A percentile compares a stretch with the other conserved stretches of the same genome.
These are phyloP conservation scores for Cerceris ruficornis DNA, from an alignment of 2,888 invertebrate species.

Conservation along the genomic window DNA sequence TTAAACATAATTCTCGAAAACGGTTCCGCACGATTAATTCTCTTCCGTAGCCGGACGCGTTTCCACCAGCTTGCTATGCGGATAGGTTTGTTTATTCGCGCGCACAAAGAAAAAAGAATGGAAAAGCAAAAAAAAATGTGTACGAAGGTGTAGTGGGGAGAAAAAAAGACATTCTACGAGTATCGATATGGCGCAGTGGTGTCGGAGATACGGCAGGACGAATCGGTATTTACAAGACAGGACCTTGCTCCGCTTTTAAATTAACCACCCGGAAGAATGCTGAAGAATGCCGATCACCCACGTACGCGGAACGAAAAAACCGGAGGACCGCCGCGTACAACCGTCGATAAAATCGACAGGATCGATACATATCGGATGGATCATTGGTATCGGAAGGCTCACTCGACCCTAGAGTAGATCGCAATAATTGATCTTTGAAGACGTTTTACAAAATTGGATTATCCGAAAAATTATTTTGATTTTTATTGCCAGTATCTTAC, in stretches of 20 bases:
- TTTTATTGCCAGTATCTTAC: too few relatives aligned
- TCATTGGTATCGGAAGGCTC: not conserved
- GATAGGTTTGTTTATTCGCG: not conserved
- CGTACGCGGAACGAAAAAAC: constrained; percentile 32
- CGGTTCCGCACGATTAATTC: not conserved
- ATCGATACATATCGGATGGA: constrained; percentile 29
- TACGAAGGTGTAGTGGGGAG: not conserved
- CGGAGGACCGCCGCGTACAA: constrained; percentile 9
- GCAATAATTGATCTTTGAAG: too few relatives aligned
- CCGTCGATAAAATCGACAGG: constrained; percentile 26
- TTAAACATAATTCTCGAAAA: constrained; percentile 24
- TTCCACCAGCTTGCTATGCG: not conserved
- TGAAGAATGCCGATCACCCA: constrained; percentile 50
- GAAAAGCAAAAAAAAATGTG: not conserved
- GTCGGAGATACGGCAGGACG: constrained; percentile 14
- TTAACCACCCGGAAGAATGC: constrained; percentile 53
- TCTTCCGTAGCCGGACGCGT: not conserved
- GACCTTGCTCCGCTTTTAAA: constrained; percentile 54
- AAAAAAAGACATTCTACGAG: not conserved
- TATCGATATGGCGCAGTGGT: constrained; percentile 6
- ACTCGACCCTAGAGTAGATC: not conserved
- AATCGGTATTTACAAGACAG: constrained; percentile 46
- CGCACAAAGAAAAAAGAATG: not conserved
- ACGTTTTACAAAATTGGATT: too few relatives aligned
- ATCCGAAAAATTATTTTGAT: too few relatives aligned